Percentiles rank a stretch among this genome's conserved stretches.
Evolutionary conservation across 2,113 vertebrate species (phyloP).

Genomic region (Zosterops lateralis): DNA sequence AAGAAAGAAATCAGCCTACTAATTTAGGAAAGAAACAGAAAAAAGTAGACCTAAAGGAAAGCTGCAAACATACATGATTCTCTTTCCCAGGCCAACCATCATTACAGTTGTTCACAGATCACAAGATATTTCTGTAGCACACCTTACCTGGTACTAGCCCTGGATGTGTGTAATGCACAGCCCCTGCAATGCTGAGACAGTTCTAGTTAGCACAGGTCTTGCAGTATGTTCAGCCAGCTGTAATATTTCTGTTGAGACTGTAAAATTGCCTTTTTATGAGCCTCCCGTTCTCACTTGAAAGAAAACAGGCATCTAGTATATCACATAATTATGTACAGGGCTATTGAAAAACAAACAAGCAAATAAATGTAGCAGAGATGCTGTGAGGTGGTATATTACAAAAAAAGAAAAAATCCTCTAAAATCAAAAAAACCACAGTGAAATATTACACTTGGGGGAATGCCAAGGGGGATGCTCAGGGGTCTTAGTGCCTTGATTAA

Average conservation of each 20-base stretch:
- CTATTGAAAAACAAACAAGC: neutral
- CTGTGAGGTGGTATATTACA: neutral
- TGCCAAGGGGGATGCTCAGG: neutral
- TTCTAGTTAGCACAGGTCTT: neutral
- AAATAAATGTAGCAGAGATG: neutral
- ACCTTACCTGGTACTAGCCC: neutral
- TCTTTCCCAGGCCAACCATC: neutral
- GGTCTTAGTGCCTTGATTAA: neutral
- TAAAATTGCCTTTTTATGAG: neutral
- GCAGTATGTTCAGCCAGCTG: neutral
- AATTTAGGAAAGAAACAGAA: neutral
- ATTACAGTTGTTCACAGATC: neutral
- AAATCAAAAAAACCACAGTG: neutral
- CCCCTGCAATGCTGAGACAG: neutral
- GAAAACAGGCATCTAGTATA: neutral
- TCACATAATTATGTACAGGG: neutral
- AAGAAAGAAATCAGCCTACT: neutral
- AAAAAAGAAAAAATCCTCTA: neutral
- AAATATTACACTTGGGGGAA: neutral
- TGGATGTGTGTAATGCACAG: neutral
- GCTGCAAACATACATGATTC: neutral
- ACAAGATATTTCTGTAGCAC: neutral
- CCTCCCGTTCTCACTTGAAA: neutral
- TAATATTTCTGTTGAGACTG: neutral
- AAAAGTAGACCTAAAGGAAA: neutral